These are phyloP conservation scores for Quadroppia sp. DNA, from an alignment of 2,888 invertebrate genomes.

Conservation along the genomic window DNA sequence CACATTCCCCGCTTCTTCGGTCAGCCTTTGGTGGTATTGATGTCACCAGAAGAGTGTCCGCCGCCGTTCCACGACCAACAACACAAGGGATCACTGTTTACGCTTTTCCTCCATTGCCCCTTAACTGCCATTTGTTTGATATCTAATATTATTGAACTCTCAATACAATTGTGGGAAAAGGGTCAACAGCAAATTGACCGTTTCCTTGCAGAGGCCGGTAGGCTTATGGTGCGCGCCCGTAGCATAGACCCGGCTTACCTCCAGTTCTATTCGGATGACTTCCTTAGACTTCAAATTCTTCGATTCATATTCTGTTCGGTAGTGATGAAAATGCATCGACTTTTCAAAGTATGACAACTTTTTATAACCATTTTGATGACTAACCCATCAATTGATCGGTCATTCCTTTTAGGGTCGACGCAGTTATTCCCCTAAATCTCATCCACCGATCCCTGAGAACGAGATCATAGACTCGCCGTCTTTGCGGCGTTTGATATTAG, in stretches of 20 bases:
- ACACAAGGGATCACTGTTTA: slow-evolving; percentile 81
- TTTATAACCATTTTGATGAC: not conserved
- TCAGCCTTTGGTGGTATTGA: slow-evolving; percentile 83
- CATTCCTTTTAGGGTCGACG: slow-evolving; percentile 61
- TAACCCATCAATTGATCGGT: not conserved
- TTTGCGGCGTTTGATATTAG: slow-evolving; percentile 63
- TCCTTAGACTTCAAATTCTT: slow-evolving; percentile 77
- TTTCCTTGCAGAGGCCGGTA: slow-evolving; percentile 81
- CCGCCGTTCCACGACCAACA: slow-evolving; percentile 65
- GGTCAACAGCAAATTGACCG: slow-evolving; percentile 80
- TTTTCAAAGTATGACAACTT: slow-evolving; percentile 58
- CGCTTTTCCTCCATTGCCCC: slow-evolving; percentile 90
- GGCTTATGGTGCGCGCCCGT: slow-evolving; percentile 70
- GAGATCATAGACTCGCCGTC: slow-evolving; percentile 79
- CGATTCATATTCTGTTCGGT: slow-evolving; percentile 92
- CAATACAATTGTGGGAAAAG: slow-evolving; percentile 82
- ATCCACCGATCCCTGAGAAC: slow-evolving; percentile 77
- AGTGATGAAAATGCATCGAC: slow-evolving; percentile 78
- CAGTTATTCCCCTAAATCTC: slow-evolving; percentile 77
- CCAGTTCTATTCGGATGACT: slow-evolving; percentile 91
- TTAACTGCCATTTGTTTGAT: slow-evolving; percentile 85
- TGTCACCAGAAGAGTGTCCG: slow-evolving; percentile 89
- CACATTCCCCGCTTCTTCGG: slow-evolving; percentile 87
- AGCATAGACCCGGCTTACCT: slow-evolving; percentile 62
- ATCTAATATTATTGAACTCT: slow-evolving; percentile 78